phyloP scores from a whole-genome alignment of 2,113 vertebrate species.

The Saiga tatarica region DNA sequence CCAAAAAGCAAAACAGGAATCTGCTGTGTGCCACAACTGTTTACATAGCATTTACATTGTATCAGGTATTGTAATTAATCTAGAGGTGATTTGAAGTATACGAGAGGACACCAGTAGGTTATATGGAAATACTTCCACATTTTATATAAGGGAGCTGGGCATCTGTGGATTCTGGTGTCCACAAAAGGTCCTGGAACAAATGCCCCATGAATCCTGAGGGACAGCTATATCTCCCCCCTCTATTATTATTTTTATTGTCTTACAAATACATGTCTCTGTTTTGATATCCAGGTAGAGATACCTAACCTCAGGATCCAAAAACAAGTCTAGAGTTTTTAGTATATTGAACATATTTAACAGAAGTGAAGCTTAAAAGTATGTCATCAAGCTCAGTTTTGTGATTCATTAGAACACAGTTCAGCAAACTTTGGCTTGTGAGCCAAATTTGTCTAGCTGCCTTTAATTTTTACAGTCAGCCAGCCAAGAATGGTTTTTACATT shows the following conservation, averaged over 20 bases:
- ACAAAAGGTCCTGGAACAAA: neutral
- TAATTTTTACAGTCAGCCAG: neutral
- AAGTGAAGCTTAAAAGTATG: neutral
- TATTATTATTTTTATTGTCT: neutral
- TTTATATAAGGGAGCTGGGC: neutral
- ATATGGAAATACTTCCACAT: neutral
- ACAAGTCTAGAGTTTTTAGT: neutral
- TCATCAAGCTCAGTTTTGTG: neutral
- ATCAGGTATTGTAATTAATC: neutral
- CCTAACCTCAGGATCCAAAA: neutral
- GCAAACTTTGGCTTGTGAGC: neutral
- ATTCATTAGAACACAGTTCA: neutral
- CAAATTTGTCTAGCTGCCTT: neutral
- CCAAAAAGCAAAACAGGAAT: neutral
- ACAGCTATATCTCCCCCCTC: neutral
- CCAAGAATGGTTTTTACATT: neutral
- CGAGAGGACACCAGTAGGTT: fast-evolving
- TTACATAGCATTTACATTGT: neutral
- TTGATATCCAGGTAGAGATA: neutral
- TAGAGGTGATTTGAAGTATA: neutral
- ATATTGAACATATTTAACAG: neutral
- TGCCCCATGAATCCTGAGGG: neutral
- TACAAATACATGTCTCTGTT: neutral
- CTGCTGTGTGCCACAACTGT: neutral
- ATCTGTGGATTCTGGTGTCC: neutral